phyloP scores from a whole-genome alignment of 2,797 vertebrate genomes.

The Urocyon cinereoargenteus region DNA sequence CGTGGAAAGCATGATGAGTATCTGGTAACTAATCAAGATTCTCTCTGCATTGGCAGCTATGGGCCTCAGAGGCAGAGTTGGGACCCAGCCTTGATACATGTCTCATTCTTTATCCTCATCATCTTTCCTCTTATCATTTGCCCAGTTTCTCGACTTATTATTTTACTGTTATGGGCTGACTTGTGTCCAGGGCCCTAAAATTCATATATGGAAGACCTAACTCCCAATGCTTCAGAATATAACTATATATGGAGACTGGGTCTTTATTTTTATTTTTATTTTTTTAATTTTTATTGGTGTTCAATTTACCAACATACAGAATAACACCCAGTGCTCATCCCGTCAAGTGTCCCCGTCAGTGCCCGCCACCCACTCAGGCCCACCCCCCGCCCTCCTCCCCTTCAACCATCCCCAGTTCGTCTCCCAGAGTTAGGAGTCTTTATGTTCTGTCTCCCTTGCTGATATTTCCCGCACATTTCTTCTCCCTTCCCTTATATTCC shows the following conservation, averaged over 20 bases:
- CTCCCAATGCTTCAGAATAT: neutral
- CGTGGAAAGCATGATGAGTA: neutral
- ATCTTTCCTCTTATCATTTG: neutral
- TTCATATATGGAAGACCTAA: neutral
- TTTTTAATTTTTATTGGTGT: too few species aligned
- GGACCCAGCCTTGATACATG: neutral
- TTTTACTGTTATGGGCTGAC: neutral
- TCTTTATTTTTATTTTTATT: too few species aligned
- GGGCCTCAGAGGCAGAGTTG: neutral
- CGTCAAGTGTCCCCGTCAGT: too few species aligned
- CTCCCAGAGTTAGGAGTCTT: too few species aligned
- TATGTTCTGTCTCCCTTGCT: too few species aligned
- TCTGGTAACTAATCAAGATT: neutral
- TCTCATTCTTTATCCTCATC: neutral
- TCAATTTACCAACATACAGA: too few species aligned
- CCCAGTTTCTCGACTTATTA: neutral
- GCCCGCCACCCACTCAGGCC: too few species aligned
- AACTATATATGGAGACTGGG: neutral
- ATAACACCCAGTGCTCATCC: too few species aligned
- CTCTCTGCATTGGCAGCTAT: neutral
- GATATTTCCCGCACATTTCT: too few species aligned
- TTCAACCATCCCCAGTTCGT: too few species aligned
- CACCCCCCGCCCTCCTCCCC: too few species aligned
- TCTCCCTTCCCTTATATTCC: too few species aligned
- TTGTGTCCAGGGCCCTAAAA: neutral